A percentile compares a stretch with the other conserved stretches of the same genome.
Conservation (phyloP, 2,888 invertebrate species). For the Sympetrum striolatum region DNA sequence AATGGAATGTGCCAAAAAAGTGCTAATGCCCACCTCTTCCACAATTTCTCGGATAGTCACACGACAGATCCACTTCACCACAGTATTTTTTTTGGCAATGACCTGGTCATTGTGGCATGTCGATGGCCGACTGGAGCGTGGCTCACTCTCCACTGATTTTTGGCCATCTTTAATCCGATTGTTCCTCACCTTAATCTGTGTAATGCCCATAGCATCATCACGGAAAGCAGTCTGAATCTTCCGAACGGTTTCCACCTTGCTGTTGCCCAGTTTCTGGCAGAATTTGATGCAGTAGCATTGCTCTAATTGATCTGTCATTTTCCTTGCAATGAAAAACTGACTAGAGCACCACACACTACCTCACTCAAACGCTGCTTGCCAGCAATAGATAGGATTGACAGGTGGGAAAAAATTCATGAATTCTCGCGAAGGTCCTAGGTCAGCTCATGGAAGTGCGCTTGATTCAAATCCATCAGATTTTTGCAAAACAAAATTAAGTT, state of each 20-base stretch:
- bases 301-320: too few relatives aligned
- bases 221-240: slow-evolving; percentile 45
- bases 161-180: slow-evolving; percentile 50
- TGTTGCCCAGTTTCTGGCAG: not conserved
- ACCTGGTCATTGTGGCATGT: not conserved
- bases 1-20: slow-evolving; percentile 47
- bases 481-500: too few relatives aligned
- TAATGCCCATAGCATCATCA: slow-evolving; percentile 49
- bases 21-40: slow-evolving; percentile 9
- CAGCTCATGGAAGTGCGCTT: not conserved
- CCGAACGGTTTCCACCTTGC: slow-evolving; percentile 42
- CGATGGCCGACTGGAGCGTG: slow-evolving; percentile 47
- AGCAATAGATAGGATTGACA: not conserved
- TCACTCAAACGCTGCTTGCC: too few relatives aligned
- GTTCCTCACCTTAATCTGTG: too few relatives aligned
- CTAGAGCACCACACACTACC: too few relatives aligned
- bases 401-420: not conserved
- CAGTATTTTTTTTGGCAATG: too few relatives aligned
- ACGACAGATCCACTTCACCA: too few relatives aligned
- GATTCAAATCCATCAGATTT: not conserved
- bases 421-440: not conserved
- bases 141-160: slow-evolving; percentile 50
- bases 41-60: not conserved
- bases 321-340: too few relatives aligned
- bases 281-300: too few relatives aligned